Percentiles rank a stretch among this genome's conserved stretches.
Conservation (phyloP, 2,797 vertebrate genomes). For the Acrossocheilus fasciatus region DNA sequence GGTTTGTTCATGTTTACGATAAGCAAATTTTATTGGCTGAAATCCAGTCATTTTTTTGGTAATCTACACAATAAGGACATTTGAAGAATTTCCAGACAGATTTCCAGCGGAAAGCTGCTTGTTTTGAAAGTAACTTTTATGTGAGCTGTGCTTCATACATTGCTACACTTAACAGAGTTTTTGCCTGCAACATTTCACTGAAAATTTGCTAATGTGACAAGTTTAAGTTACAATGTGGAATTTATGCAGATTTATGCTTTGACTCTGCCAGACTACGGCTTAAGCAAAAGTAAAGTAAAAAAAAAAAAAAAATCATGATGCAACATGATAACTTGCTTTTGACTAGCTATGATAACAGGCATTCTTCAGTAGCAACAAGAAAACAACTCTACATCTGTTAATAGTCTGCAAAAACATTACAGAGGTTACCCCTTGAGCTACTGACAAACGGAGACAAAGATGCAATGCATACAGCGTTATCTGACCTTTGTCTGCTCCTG, state of each 20-base stretch:
- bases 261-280: background rate
- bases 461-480: constrained; percentile 8
- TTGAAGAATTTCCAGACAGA: too few relatives aligned
- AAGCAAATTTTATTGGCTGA: too few relatives aligned
- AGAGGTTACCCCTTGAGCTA: constrained; percentile 17
- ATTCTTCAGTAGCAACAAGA: background rate
- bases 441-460: constrained; percentile 13
- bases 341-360: background rate
- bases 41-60: too few relatives aligned
- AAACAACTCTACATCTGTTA: background rate
- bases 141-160: too few relatives aligned
- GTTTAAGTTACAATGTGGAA: background rate
- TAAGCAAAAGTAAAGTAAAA: background rate
- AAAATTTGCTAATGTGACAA: background rate
- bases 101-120: too few relatives aligned
- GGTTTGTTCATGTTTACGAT: background rate
- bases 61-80: too few relatives aligned
- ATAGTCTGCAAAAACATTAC: background rate
- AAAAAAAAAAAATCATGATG: background rate
- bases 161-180: too few relatives aligned
- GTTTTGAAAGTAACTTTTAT: too few relatives aligned
- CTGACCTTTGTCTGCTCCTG: constrained; percentile 35
- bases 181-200: too few relatives aligned
- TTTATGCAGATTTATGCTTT: background rate
- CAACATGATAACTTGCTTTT: background rate